A percentile compares a stretch with the other conserved stretches of the same genome.
phyloP scores from a whole-genome alignment of 1,140 invertebrate species.

The Trissolcus basalis region DNA sequence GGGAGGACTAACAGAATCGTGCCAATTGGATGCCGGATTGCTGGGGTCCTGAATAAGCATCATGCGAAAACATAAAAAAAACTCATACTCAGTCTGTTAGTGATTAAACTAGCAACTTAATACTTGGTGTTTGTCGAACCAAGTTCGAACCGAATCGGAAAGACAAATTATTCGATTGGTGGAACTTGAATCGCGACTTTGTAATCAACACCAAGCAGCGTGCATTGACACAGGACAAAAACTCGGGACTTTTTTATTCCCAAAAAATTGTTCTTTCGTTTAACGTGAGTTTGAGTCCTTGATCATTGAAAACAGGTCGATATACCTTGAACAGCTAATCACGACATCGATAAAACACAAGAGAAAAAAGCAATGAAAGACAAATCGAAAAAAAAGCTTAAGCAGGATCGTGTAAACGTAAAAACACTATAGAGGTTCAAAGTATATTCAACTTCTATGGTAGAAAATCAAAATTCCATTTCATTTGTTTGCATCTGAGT shows the following conservation, averaged over 20 bases:
- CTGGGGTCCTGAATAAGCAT: conserved; percentile 73
- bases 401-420: conserved; percentile 15
- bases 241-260: conserved; percentile 3
- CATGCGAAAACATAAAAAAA: conserved; percentile 70
- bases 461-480: no score
- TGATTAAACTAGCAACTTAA: conserved; percentile 57
- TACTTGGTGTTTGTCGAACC: conserved; percentile 65
- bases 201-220: conserved; percentile 9
- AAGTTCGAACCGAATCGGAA: no score
- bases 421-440: conserved; percentile 17
- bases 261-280: no score
- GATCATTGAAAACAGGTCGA: conserved; percentile 22
- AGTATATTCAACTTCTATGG: conserved; percentile 27
- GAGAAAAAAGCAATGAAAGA: conserved; percentile 26
- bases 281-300: background rate
- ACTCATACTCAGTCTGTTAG: conserved; percentile 69
- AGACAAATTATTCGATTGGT: no score
- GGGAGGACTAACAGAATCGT: conserved; percentile 61
- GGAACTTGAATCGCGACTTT: no score
- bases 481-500: no score
- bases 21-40: conserved; percentile 73
- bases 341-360: conserved; percentile 29
- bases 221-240: background rate
- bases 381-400: conserved; percentile 19
- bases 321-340: conserved; percentile 49